phyloP scores from a whole-genome alignment of 2,797 vertebrate species.

The Heterohyrax brucei region DNA sequence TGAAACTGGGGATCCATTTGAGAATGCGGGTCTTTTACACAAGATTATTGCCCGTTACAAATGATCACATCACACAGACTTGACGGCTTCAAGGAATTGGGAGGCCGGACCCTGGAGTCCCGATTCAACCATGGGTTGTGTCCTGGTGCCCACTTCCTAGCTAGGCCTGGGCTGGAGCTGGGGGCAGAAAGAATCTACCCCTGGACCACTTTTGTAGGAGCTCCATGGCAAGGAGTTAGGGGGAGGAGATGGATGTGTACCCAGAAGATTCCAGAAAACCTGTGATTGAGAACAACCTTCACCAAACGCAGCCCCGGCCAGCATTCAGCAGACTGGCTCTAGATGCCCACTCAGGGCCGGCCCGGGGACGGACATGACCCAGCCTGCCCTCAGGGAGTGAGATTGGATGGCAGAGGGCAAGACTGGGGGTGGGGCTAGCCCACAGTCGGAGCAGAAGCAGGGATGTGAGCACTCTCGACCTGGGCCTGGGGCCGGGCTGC shows the following conservation, averaged over 20 bases:
- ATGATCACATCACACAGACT: slow-evolving; percentile 69
- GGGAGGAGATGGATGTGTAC: neutral
- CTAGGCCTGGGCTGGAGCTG: neutral
- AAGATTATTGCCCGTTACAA: slow-evolving; percentile 88
- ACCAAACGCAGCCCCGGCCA: neutral
- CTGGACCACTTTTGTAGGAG: neutral
- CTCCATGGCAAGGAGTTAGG: neutral
- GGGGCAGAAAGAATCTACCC: neutral
- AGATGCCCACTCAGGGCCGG: neutral
- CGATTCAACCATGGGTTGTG: no score
- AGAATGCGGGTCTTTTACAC: slow-evolving; percentile 91
- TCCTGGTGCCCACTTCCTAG: neutral
- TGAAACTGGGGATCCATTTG: slow-evolving; percentile 90
- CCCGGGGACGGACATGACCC: neutral
- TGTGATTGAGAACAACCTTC: neutral
- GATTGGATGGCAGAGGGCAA: fast-evolving
- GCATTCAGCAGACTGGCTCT: fast-evolving
- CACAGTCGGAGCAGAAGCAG: fast-evolving
- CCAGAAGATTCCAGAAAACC: neutral
- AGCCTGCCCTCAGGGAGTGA: neutral
- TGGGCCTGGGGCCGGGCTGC: slow-evolving; percentile 30
- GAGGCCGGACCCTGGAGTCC: neutral
- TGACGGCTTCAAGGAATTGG: slow-evolving; percentile 72
- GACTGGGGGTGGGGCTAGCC: neutral
- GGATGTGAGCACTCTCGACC: neutral